These are phyloP conservation scores for Nymphicus hollandicus DNA, from an alignment of 2,113 vertebrate species.

Conservation along the genomic window DNA sequence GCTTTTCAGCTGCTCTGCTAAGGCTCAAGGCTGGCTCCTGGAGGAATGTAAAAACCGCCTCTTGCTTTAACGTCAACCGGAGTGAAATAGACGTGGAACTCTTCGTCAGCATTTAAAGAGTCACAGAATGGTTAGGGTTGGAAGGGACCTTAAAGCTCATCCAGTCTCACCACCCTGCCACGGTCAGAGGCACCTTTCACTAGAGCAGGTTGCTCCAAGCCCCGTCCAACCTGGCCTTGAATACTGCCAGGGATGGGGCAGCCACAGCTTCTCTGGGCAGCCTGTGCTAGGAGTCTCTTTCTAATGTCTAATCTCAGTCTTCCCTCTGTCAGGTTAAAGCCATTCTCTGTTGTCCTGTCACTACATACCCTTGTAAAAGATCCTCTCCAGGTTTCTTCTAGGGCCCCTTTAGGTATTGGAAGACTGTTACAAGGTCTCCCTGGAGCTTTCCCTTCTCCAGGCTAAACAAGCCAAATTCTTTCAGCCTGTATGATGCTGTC, in stretches of 20 bases:
- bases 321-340: background rate
- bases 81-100: background rate
- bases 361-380: background rate
- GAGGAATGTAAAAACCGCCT: accelerated
- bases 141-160: background rate
- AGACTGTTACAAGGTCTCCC: background rate
- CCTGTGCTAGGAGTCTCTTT: background rate
- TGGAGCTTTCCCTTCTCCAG: background rate
- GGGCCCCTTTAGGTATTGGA: background rate
- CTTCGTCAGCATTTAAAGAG: accelerated
- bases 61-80: background rate
- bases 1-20: accelerated
- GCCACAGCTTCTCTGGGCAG: background rate
- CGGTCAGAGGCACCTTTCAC: background rate
- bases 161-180: background rate
- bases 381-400: background rate
- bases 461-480: background rate
- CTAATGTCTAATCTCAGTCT: background rate
- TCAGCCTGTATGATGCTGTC: background rate
- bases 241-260: background rate
- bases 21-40: background rate
- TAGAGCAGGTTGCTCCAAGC: background rate
- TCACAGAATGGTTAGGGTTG: background rate
- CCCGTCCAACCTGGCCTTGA: background rate
- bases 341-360: background rate